A percentile compares a stretch with the other conserved stretches of the same genome.
Conservation (phyloP, 1,140 invertebrate species). For the Capitella teleta region DNA sequence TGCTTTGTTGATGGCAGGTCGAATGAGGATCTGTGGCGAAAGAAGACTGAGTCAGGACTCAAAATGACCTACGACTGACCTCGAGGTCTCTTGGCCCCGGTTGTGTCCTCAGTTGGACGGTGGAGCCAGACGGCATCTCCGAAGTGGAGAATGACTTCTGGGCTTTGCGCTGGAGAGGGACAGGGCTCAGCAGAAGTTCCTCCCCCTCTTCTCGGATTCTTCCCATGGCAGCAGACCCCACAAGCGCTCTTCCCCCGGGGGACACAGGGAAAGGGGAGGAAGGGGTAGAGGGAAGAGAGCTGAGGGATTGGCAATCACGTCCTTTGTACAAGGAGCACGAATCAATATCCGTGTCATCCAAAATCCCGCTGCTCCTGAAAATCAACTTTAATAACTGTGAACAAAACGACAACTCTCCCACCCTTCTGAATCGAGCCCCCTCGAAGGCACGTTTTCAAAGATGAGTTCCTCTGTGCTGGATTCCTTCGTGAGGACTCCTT, state of each 20-base stretch:
- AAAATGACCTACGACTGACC: background rate
- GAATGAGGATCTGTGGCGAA: too few relatives aligned
- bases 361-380: conserved; percentile 49
- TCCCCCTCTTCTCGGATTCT: too few relatives aligned
- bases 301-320: background rate
- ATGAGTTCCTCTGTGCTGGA: conserved; percentile 51
- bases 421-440: conserved; percentile 38
- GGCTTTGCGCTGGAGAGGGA: too few relatives aligned
- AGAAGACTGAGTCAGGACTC: too few relatives aligned
- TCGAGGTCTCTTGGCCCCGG: background rate
- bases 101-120: background rate
- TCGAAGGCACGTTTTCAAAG: conserved; percentile 18
- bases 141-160: too few relatives aligned
- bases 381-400: background rate
- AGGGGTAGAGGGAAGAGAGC: background rate
- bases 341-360: conserved; percentile 42
- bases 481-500: conserved; percentile 47
- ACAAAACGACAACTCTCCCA: conserved; percentile 18
- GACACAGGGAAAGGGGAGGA: background rate
- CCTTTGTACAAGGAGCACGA: background rate
- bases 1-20: too few relatives aligned
- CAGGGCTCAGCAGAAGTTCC: too few relatives aligned
- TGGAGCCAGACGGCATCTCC: too few relatives aligned
- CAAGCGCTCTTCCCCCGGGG: too few relatives aligned
- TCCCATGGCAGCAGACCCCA: background rate